These are phyloP conservation scores for Mythimna lalbum DNA, from an alignment of 2,888 invertebrate species.

Conservation along the genomic window DNA sequence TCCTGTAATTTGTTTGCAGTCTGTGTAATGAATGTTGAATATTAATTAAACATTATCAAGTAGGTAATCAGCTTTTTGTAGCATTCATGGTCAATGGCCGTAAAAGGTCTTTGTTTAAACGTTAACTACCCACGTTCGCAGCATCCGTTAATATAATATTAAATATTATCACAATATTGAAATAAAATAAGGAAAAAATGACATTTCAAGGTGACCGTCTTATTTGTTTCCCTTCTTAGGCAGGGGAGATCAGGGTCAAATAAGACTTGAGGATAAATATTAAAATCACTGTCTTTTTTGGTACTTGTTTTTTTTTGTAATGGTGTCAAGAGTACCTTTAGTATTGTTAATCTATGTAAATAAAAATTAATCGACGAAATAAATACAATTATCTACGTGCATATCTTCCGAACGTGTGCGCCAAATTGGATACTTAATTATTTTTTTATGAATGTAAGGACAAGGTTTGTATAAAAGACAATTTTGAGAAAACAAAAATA, in stretches of 20 bases:
- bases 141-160: slow-evolving; percentile 2
- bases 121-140: background rate
- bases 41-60: slow-evolving; percentile 17
- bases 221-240: background rate
- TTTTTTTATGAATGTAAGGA: too few relatives aligned
- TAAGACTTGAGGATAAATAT: slow-evolving; percentile 8
- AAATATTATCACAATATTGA: slow-evolving; percentile 6
- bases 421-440: too few relatives aligned
- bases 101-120: slow-evolving; percentile 16
- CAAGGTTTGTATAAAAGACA: too few relatives aligned
- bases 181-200: slow-evolving; percentile 16
- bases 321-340: background rate
- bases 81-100: slow-evolving; percentile 21
- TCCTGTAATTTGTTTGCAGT: slow-evolving; percentile 14
- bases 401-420: too few relatives aligned
- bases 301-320: background rate
- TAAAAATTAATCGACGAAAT: too few relatives aligned
- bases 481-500: too few relatives aligned
- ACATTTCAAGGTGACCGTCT: slow-evolving; percentile 17
- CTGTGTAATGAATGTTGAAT: slow-evolving; percentile 9
- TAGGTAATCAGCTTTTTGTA: slow-evolving; percentile 20
- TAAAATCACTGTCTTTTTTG: background rate
- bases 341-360: too few relatives aligned
- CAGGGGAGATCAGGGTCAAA: slow-evolving; percentile 3
- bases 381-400: too few relatives aligned